Evolutionary conservation across 2,797 vertebrate species (phyloP).

Genomic region (Poecilia picta): DNA sequence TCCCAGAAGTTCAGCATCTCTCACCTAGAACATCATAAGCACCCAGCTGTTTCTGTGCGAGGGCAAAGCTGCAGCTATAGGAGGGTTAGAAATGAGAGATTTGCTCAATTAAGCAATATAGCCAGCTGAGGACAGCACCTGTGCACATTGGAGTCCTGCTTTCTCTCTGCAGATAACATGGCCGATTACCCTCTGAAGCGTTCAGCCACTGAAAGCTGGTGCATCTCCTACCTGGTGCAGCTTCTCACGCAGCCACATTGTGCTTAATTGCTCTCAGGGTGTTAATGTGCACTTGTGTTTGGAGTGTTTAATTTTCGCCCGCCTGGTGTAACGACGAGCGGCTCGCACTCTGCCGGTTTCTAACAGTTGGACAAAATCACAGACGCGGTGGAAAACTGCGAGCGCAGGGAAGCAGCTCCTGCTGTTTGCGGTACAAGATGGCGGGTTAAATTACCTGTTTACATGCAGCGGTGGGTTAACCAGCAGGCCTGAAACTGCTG

Average conservation of each 20-base stretch:
- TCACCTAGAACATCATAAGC: constrained; percentile 63
- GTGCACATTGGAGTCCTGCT: constrained; percentile 67
- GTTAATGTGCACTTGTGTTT: constrained; percentile 69
- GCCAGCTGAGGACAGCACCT: constrained; percentile 83
- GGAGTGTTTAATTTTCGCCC: constrained; percentile 72
- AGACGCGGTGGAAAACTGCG: constrained; percentile 37
- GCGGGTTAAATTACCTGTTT: constrained; percentile 59
- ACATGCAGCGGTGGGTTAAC: constrained; percentile 35
- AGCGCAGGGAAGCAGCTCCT: constrained; percentile 35
- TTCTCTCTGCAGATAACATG: constrained; percentile 67
- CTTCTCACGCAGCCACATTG: constrained; percentile 38
- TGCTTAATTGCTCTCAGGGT: constrained; percentile 73
- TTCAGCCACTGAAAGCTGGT: constrained; percentile 36
- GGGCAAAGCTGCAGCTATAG: constrained; percentile 79
- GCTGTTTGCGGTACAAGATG: constrained; percentile 55
- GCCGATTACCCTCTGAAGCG: constrained; percentile 79
- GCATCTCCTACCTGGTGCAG: constrained; percentile 72
- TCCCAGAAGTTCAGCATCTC: constrained; percentile 35
- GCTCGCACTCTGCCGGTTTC: constrained; percentile 45
- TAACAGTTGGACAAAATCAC: constrained; percentile 63
- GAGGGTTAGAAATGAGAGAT: constrained; percentile 82
- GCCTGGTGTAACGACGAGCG: constrained; percentile 65
- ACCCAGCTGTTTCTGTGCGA: constrained; percentile 54
- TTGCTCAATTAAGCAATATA: constrained; percentile 83
- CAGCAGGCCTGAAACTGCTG: constrained; percentile 19